These are phyloP conservation scores for Diarsia mendica DNA, from an alignment of 2,888 invertebrate genomes.

Conservation along the genomic window DNA sequence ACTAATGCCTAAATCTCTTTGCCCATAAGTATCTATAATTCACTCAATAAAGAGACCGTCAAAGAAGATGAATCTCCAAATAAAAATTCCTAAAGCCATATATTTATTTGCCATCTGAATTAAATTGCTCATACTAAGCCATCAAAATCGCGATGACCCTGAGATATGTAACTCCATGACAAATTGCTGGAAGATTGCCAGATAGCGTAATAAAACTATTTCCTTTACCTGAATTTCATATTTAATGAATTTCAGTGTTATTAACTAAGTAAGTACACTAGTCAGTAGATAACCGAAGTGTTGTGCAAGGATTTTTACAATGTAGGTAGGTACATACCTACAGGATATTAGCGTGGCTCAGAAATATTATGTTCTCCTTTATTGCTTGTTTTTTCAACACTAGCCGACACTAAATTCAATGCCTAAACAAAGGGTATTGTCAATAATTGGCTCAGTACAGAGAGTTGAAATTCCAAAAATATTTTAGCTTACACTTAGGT, in stretches of 20 bases:
- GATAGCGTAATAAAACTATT: conserved; percentile 30
- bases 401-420: too few species aligned
- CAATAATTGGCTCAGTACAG: too few species aligned
- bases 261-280: too few species aligned
- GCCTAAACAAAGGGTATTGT: too few species aligned
- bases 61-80: not conserved
- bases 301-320: too few species aligned
- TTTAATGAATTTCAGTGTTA: conserved; percentile 24
- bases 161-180: conserved; percentile 15
- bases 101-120: conserved; percentile 29
- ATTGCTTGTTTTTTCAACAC: too few species aligned
- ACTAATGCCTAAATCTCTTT: not conserved
- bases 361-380: too few species aligned
- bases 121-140: conserved; percentile 23
- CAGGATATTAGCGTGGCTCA: too few species aligned
- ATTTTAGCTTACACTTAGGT: too few species aligned
- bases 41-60: not conserved
- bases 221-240: conserved; percentile 63
- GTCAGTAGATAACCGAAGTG: too few species aligned
- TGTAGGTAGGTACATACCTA: too few species aligned
- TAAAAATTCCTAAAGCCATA: not conserved
- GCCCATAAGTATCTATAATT: not conserved
- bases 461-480: too few species aligned
- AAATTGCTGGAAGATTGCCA: conserved; percentile 51
- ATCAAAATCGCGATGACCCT: conserved; percentile 39